These are phyloP conservation scores for Andrena dorsata DNA, from an alignment of 2,888 invertebrate genomes.

Conservation along the genomic window DNA sequence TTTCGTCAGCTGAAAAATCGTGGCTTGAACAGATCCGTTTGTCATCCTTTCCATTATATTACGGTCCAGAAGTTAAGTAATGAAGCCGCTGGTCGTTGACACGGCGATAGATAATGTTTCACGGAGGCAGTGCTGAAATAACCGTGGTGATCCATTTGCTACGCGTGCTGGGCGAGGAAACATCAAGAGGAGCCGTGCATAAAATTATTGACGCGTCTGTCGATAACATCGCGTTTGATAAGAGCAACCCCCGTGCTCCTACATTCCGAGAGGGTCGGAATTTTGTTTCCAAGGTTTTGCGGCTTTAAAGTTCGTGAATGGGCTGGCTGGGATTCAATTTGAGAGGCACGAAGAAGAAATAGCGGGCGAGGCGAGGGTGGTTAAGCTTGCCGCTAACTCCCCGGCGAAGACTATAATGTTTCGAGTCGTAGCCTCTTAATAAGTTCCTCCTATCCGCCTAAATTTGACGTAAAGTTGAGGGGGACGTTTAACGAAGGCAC, in stretches of 20 bases:
- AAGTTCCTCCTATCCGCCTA: constrained; percentile 42
- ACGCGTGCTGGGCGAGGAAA: constrained; percentile 12
- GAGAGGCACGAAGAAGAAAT: constrained; percentile 23
- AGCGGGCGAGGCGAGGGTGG: background rate
- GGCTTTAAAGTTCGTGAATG: constrained; percentile 26
- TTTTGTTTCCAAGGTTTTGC: constrained; percentile 39
- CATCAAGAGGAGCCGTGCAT: constrained; percentile 6
- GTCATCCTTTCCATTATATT: constrained; percentile 4
- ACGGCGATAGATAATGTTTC: constrained; percentile 49
- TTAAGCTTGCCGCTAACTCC: constrained; percentile 40
- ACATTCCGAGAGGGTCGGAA: background rate
- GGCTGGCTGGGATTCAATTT: constrained; percentile 55
- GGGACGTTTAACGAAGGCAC: constrained; percentile 9
- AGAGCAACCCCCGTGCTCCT: constrained; percentile 13
- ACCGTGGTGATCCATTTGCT: constrained; percentile 15
- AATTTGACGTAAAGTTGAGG: constrained; percentile 23
- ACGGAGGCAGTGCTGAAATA: constrained; percentile 21
- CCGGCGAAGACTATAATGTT: constrained; percentile 38
- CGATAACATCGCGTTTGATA: constrained; percentile 53
- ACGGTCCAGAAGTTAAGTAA: constrained; percentile 15
- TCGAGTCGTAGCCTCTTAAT: constrained; percentile 50
- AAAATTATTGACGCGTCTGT: constrained; percentile 68
- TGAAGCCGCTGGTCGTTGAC: constrained; percentile 40
- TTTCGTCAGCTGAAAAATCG: background rate
- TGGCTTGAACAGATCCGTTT: constrained; percentile 7